Base-by-base conservation (phyloP, 2,113 vertebrate genomes). In the Clarias magur region DNA sequence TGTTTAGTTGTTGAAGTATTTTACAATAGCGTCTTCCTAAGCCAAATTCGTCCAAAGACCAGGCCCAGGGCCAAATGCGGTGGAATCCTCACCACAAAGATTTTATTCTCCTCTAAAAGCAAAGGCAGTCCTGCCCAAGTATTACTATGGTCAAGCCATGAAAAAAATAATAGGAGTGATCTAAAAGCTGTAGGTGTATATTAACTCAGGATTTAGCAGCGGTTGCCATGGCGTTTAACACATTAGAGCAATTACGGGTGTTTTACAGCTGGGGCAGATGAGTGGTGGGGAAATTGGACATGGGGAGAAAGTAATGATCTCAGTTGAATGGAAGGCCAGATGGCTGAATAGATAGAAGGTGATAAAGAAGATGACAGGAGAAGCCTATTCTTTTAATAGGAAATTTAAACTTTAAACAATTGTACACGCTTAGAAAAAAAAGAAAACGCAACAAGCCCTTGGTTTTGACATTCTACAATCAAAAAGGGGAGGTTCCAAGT, bases 171-270 rank as follows among this genome's bases (percentile, higher is more conserved):
- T 95, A 96, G 96, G 95, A 95, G 95, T 95, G 95, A 95, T 96
- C 95, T 96, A 96, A 96, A 96, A 96, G 95, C 96, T 95, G 96
- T 83, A 95, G 67, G 30, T 56, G 53, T 96, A 96, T 96, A 72
- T 96, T 96, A 96, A 95, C 95, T 96, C 95, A 95, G 95, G 53
- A n/a, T 96, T 96, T 96, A 96, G 95, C 95, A 94, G 95, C 94
- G 96, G 96, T 97, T 97, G 96, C 96, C 96, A 97, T 97, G 96
- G 96, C 95, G 95, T 96, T 97, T 97, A 96, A 96, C 96, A 97
- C 97, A 97, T 97, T 96, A 97, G 96, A 96, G 96, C 96, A 97
- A 97, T 97, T 97, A 97, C 95, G 95, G 96, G 96, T 95, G 96
- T 95, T 97, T 95, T 96, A 95, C 96, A 95, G 96, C 95, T 96